Percentiles rank a stretch among this genome's conserved stretches.
Conservation (phyloP, 2,113 vertebrate species). For the Ictalurus punctatus region DNA sequence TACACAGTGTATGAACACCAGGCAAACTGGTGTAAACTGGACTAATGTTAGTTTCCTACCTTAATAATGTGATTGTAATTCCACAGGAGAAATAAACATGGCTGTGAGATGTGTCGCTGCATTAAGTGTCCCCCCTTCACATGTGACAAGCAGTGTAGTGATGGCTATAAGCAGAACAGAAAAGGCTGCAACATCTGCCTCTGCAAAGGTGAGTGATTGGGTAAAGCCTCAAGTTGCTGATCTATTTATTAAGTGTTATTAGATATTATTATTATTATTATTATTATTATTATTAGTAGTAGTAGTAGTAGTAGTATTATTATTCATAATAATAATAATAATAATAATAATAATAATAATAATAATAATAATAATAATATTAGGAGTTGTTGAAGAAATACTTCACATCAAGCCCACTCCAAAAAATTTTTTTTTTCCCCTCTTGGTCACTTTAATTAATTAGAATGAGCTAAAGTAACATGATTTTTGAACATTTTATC, state of each 20-base stretch:
- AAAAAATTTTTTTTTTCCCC: too few relatives aligned
- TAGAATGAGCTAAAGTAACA: too few relatives aligned
- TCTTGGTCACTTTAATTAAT: too few relatives aligned
- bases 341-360: too few relatives aligned
- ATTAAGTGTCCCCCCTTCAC: constrained; percentile 78
- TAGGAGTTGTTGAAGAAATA: background rate
- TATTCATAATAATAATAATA: too few relatives aligned
- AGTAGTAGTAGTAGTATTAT: too few relatives aligned
- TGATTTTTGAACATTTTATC: too few relatives aligned
- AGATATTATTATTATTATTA: background rate
- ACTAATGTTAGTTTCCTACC: background rate
- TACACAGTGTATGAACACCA: too few relatives aligned
- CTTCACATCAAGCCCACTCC: background rate
- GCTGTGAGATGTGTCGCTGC: constrained; percentile 82
- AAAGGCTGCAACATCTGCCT: constrained; percentile 78
- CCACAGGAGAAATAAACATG: constrained; percentile 78
- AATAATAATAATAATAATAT: too few relatives aligned
- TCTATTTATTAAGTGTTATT: background rate
- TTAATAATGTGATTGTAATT: background rate
- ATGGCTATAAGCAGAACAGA: constrained; percentile 73
- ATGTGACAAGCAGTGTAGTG: constrained; percentile 74
- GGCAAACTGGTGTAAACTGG: background rate
- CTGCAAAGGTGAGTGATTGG: constrained; percentile 71
- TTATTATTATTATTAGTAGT: background rate
- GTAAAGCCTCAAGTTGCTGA: background rate